Evolutionary conservation across 1,140 invertebrate species (phyloP).

Genomic region (Micrasema longulum): DNA sequence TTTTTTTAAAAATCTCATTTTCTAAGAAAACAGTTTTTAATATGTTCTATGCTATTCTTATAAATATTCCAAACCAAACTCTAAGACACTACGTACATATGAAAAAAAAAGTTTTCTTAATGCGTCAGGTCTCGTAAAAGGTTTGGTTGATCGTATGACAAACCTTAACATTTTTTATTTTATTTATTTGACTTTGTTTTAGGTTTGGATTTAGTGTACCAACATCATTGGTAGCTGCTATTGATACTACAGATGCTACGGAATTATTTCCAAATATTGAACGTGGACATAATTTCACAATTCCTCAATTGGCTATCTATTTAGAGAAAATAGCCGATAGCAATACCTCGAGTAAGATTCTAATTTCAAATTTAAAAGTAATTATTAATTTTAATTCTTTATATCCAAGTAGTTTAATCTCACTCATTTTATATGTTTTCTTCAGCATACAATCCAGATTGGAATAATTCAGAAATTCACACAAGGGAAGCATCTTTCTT

Average conservation of each 20-base stretch:
- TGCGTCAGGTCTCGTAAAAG: no score
- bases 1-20: no score
- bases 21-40: no score
- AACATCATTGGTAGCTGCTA: conserved; percentile 63
- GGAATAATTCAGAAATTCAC: conserved; percentile 54
- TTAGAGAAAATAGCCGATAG: conserved; percentile 65
- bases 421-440: conserved; percentile 35
- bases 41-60: no score
- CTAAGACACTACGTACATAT: no score
- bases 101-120: no score
- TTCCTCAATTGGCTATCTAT: conserved; percentile 62
- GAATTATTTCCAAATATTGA: conserved; percentile 61
- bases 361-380: neutral
- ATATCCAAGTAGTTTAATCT: no score
- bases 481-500: conserved; percentile 54
- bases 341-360: conserved; percentile 63
- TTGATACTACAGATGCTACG: conserved; percentile 60
- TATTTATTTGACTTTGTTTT: conserved; percentile 7
- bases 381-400: no score
- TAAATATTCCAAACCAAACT: no score
- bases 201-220: conserved; percentile 68
- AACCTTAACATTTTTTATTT: no score
- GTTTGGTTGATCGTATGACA: no score
- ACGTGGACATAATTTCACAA: conserved; percentile 63
- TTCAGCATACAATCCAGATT: conserved; percentile 62